Evolutionary conservation across 2,888 invertebrate genomes (phyloP).

Genomic region (Catocala sponsa): DNA sequence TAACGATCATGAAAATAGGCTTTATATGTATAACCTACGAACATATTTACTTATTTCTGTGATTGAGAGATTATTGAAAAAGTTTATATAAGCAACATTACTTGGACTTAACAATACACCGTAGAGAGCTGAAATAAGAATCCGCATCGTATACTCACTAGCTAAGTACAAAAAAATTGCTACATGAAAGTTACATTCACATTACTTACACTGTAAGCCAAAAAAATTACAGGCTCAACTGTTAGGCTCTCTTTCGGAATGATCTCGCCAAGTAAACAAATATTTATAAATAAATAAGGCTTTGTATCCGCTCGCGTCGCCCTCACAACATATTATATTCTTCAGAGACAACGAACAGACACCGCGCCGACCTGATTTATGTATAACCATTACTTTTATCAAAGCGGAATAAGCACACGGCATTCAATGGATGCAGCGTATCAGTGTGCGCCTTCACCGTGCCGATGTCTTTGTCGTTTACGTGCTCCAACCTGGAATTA

Average conservation of each 20-base stretch:
- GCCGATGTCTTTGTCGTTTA: conserved; percentile 23
- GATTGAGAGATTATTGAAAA: no score
- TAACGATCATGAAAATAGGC: no score
- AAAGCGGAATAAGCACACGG: conserved; percentile 51
- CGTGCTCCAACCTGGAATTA: conserved; percentile 36
- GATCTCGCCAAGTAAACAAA: conserved; percentile 66
- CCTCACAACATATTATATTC: conserved; percentile 41
- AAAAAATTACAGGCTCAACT: conserved; percentile 53
- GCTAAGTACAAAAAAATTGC: background rate
- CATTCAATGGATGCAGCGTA: conserved; percentile 53
- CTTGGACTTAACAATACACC: background rate
- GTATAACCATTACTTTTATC: conserved; percentile 64
- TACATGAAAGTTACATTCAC: conserved; percentile 33
- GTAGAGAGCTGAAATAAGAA: background rate
- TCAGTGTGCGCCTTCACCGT: conserved; percentile 38
- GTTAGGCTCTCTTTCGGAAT: conserved; percentile 50
- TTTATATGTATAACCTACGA: no score
- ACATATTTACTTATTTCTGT: no score
- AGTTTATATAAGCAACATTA: no score
- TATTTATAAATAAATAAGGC: conserved; percentile 74
- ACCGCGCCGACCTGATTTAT: conserved; percentile 62
- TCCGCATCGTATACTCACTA: background rate
- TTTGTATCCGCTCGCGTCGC: conserved; percentile 53
- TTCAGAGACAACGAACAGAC: conserved; percentile 48
- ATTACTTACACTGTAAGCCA: conserved; percentile 43